These are phyloP conservation scores for Eretmochelys imbricata DNA, from an alignment of 2,113 vertebrate species.

Conservation along the genomic window DNA sequence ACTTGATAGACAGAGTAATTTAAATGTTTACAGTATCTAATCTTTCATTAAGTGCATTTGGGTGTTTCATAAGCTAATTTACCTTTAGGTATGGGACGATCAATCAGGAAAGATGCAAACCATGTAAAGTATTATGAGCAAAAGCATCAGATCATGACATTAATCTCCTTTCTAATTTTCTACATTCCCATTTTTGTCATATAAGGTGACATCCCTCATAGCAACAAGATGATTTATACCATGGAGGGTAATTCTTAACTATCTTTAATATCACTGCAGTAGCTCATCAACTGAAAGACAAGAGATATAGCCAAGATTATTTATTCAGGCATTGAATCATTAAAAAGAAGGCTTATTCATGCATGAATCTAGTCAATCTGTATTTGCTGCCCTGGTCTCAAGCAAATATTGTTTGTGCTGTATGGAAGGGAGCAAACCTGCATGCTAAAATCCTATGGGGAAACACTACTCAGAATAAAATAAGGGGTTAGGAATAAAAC, in stretches of 20 bases:
- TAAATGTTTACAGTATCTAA: slow-evolving; percentile 49
- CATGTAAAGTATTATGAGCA: slow-evolving; percentile 22
- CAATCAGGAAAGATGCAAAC: slow-evolving; percentile 18
- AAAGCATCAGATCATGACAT: slow-evolving; percentile 59
- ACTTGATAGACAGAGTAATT: slow-evolving; percentile 33
- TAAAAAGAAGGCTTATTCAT: slow-evolving; percentile 17
- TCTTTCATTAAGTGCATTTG: slow-evolving; percentile 37
- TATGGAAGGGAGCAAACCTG: neutral
- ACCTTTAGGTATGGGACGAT: slow-evolving; percentile 26
- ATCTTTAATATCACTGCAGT: slow-evolving; percentile 55
- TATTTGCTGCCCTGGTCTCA: neutral
- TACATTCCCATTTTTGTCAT: slow-evolving; percentile 38
- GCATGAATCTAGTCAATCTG: slow-evolving; percentile 23
- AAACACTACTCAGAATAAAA: neutral
- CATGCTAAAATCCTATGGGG: neutral
- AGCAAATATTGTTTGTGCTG: neutral
- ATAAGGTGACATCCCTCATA: slow-evolving; percentile 50
- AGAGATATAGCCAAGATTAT: slow-evolving; percentile 42
- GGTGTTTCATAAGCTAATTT: slow-evolving; percentile 50
- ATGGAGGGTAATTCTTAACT: slow-evolving; percentile 55
- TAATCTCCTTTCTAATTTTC: slow-evolving; percentile 70
- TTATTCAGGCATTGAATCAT: slow-evolving; percentile 43
- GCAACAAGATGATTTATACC: slow-evolving; percentile 61
- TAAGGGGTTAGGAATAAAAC: neutral
- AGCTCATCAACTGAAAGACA: slow-evolving; percentile 56